Conservation (phyloP, 2,113 vertebrate genomes). For the Dissostichus mawsoni region DNA sequence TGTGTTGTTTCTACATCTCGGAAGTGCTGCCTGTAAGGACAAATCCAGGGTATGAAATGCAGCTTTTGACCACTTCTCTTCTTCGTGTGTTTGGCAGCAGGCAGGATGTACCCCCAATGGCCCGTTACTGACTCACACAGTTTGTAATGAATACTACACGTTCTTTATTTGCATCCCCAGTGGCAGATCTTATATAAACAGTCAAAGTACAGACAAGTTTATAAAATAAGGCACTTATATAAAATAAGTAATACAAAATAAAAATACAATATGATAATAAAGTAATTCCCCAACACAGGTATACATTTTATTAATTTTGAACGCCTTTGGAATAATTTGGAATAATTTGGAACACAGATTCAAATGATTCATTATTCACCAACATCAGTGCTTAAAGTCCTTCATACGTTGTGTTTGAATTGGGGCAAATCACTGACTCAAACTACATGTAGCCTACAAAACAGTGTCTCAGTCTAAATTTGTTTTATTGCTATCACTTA, state of each 20-base stretch:
- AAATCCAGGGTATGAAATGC: fast-evolving
- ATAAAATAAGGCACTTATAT: not conserved
- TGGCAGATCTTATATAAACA: not conserved
- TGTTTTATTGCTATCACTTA: constrained; percentile 1
- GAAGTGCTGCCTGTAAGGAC: not conserved
- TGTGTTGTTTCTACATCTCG: fast-evolving
- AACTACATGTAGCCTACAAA: not conserved
- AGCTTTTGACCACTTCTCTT: not conserved
- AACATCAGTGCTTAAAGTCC: not conserved
- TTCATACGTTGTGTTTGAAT: no score
- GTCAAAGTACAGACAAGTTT: not conserved
- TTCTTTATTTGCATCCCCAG: not conserved
- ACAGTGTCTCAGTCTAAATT: not conserved
- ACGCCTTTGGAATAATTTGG: no score
- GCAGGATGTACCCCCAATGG: not conserved
- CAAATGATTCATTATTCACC: not conserved
- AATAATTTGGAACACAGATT: not conserved
- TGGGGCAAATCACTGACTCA: not conserved
- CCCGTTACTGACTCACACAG: constrained; percentile 1
- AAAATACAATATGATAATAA: not conserved
- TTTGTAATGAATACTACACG: constrained; percentile 1
- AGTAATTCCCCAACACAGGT: not conserved
- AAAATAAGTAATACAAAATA: not conserved
- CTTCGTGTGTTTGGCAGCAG: not conserved
- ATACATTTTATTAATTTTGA: not conserved